Evolutionary conservation across 2,113 vertebrate genomes (phyloP), one percentile per base, ranked within the genome.

Genomic region (Progne subis): DNA sequence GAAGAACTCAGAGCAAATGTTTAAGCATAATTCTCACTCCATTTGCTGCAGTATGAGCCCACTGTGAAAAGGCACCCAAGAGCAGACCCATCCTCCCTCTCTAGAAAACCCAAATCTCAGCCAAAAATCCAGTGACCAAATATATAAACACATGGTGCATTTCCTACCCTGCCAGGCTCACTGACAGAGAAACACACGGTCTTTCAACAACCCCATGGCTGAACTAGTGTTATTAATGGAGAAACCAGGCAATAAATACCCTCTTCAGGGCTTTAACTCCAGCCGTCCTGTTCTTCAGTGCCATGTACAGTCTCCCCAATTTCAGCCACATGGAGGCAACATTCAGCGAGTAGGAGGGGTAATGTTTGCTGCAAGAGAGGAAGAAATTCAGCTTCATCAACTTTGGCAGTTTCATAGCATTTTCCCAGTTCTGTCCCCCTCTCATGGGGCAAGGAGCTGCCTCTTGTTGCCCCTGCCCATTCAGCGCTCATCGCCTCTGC

Each of bases 281-380:
- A 10, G 96, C 94, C 0, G 96, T 86, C 78, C 80, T 96, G 88
- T 98, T 98, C 15, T 99, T 98, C 92, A 99, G 93, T 2, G 97
- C 97, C 97, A 98, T 97, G 91, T 99, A 98, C 23, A 99, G 97
- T 55, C 98, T 95, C 15, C 98, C 99, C 67, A 99, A 64, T 95
- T 99, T 99, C 97, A 99, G 97, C 98, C 99, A 99, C 98, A 99
- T 98, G 83, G 99, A 99, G 37, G 99, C 99, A 94, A 99, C 98
- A 1, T 99, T 99, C 93, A 99, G 89, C 3, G 99, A 99, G 97
- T 99, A 98, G 56, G 98, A 72, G 2, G 99, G 99, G 49, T 99
- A 99, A 90, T 99, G 98, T 92, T 98, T 98, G 49, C 99, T 99
- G 97, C 34, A 96, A 67, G 61, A 43, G 60, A 94, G 87, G 83